phyloP scores from a whole-genome alignment of 2,888 invertebrate species.

The Trissolcus brochymenae region DNA sequence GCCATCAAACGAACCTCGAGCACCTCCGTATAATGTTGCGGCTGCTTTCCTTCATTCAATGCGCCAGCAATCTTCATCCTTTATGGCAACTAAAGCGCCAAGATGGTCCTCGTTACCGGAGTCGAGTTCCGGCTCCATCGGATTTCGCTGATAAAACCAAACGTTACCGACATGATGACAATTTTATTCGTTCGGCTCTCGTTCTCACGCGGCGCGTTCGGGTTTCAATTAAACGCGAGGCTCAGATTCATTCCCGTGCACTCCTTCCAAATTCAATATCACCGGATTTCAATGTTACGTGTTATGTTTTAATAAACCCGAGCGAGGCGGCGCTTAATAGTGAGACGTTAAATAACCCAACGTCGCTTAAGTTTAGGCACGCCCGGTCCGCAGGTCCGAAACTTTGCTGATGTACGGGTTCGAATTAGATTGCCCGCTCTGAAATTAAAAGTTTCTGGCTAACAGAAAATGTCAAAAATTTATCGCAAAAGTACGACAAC shows the following conservation, averaged over 20 bases:
- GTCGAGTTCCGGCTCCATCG: slow-evolving; percentile 46
- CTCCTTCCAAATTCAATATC: slow-evolving; percentile 43
- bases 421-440: slow-evolving; percentile 58
- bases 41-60: slow-evolving; percentile 62
- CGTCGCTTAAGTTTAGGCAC: slow-evolving; percentile 62
- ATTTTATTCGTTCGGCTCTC: slow-evolving; percentile 37
- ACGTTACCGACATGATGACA: slow-evolving; percentile 39
- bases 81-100: slow-evolving; percentile 67
- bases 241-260: slow-evolving; percentile 13
- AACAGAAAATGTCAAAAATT: slow-evolving; percentile 2
- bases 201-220: slow-evolving; percentile 26
- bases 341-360: slow-evolving; percentile 62
- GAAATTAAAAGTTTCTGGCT: slow-evolving; percentile 16
- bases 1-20: slow-evolving; percentile 74
- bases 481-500: slow-evolving; percentile 1
- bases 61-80: slow-evolving; percentile 61
- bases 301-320: slow-evolving; percentile 59
- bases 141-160: slow-evolving; percentile 45
- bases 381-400: slow-evolving; percentile 50
- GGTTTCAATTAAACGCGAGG: slow-evolving; percentile 30
- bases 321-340: slow-evolving; percentile 60
- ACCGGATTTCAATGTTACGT: slow-evolving; percentile 40
- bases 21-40: slow-evolving; percentile 64
- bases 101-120: slow-evolving; percentile 55
- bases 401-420: slow-evolving; percentile 61